phyloP scores from a whole-genome alignment of 2,113 vertebrate species.

The Oryctolagus cuniculus region mOryCun1.1 NC_091432.1:97541001-97541500 shows the following conservation, averaged over 20 bases:
- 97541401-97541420: neutral
- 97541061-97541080: slow-evolving; percentile 61
- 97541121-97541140: slow-evolving; percentile 17
- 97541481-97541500: no score
- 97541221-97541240: neutral
- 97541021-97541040: slow-evolving; percentile 57
- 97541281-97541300: neutral
- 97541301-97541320: neutral
- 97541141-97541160: neutral
- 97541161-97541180: slow-evolving; percentile 26
- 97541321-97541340: neutral
- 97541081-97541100: slow-evolving; percentile 61
- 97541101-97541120: slow-evolving; percentile 25
- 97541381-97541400: neutral
- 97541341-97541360: neutral
- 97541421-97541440: neutral
- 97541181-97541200: neutral
- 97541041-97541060: slow-evolving; percentile 52
- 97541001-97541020: slow-evolving; percentile 71
- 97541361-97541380: neutral
- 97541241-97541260: neutral
- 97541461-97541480: no score
- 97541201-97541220: slow-evolving; percentile 41
- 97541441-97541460: neutral
- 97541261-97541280: neutral